Evolutionary conservation across 2,888 invertebrate genomes (phyloP), one percentile per base, ranked within the genome.

Genomic region (Tillus elongatus): DNA sequence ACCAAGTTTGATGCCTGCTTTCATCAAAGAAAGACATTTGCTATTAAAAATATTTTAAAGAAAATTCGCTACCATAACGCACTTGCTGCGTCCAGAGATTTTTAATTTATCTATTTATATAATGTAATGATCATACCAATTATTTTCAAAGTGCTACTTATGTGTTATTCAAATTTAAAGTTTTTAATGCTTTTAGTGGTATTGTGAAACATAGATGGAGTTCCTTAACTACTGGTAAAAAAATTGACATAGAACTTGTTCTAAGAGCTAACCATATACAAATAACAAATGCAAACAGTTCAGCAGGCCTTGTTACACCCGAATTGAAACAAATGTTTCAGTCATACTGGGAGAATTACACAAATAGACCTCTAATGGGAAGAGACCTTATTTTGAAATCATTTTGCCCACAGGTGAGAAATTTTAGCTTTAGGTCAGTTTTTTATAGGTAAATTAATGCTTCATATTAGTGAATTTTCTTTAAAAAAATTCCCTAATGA

Each of bases 381-480:
- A 71, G 91, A 44, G 82, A 91, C 63, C 70, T 75, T 43, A 87
- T 92, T 49, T 58, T 91, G 27, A 71, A 78, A 39, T 83, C 86
- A 35, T 76, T 91, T 44, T 88, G 86, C 63, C 87, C 91, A n/a
- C 79, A 86, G 69, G 83, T 85, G 61, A 45, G 40, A 40, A 32
- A 4, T 30, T 27, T 24, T 41, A 33, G 13, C 27, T 36, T 15
- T 35, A n/a, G n/a, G n/a, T n/a, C n/a, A n/a, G n/a, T n/a, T n/a
- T n/a, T n/a, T n/a, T n/a, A n/a, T n/a, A n/a, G n/a, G n/a, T n/a
- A n/a, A n/a, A n/a, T n/a, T n/a, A n/a, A n/a, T n/a, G n/a, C n/a
- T n/a, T n/a, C n/a, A n/a, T n/a, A n/a, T n/a, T n/a, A n/a, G n/a
- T n/a, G n/a, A n/a, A n/a, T n/a, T n/a, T n/a, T n/a, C n/a, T n/a